These are phyloP conservation scores for Cantharis rustica DNA, from an alignment of 2,888 invertebrate genomes.

Conservation along the genomic window DNA sequence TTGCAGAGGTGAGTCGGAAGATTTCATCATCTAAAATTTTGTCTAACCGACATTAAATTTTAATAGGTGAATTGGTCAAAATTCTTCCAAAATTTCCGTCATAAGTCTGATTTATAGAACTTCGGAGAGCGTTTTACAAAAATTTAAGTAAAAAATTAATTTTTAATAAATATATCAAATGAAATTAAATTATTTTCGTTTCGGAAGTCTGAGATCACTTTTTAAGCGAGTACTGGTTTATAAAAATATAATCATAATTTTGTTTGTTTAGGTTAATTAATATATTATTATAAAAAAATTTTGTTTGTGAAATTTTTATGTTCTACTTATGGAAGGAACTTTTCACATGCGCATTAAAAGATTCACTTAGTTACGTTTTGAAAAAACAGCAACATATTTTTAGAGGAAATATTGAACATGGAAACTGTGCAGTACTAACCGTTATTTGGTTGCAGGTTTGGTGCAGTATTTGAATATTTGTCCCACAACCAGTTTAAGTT, in stretches of 20 bases:
- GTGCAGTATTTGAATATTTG: not conserved
- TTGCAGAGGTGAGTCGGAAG: too few species aligned
- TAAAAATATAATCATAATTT: not conserved
- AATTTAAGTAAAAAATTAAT: too few species aligned
- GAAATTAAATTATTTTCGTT: too few species aligned
- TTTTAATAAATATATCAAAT: too few species aligned
- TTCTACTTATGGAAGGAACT: not conserved
- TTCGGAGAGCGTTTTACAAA: too few species aligned
- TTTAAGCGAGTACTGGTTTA: not conserved
- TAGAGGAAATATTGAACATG: not conserved
- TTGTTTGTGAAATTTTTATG: not conserved
- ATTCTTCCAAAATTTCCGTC: too few species aligned
- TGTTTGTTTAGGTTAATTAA: not conserved
- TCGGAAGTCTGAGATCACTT: not conserved
- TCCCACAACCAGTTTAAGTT: not conserved
- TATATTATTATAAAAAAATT: too few species aligned
- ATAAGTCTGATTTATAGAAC: too few species aligned
- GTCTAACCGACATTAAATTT: too few species aligned
- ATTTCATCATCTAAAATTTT: too few species aligned
- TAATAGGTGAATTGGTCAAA: too few species aligned
- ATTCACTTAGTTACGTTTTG: not conserved
- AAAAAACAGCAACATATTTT: not conserved
- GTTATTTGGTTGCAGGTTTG: constrained; percentile 2
- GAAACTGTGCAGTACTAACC: not conserved
- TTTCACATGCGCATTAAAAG: constrained; percentile 1